These are phyloP conservation scores for Atherix ibis DNA, from an alignment of 2,888 invertebrate genomes.

Conservation along the genomic window DNA sequence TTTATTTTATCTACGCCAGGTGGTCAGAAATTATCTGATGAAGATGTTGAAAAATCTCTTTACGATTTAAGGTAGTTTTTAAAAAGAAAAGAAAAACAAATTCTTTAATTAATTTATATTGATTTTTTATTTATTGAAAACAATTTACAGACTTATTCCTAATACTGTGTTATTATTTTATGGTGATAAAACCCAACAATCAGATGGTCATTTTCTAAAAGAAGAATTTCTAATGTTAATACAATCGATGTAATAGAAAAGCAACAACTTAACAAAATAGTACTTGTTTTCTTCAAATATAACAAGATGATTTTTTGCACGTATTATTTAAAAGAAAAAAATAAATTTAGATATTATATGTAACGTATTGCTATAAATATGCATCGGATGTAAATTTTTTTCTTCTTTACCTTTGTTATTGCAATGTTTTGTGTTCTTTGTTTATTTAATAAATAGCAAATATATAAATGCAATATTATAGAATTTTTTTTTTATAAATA, in stretches of 20 bases:
- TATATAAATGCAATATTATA: too few species aligned
- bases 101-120: neutral
- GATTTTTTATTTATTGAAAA: conserved; percentile 5
- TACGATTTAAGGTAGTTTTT: conserved; percentile 39
- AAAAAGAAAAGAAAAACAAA: neutral
- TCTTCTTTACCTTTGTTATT: too few species aligned
- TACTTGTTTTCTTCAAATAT: too few species aligned
- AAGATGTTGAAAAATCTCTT: conserved; percentile 55
- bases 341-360: too few species aligned
- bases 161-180: conserved; percentile 65
- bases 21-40: conserved; percentile 47
- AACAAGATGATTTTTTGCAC: too few species aligned
- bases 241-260: conserved; percentile 30
- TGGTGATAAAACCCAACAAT: conserved; percentile 43
- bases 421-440: too few species aligned
- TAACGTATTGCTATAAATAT: too few species aligned
- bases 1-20: conserved; percentile 54
- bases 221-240: conserved; percentile 60
- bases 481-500: too few species aligned
- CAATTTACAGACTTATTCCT: conserved; percentile 52
- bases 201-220: conserved; percentile 47
- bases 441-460: too few species aligned
- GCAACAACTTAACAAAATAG: too few species aligned
- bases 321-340: too few species aligned
- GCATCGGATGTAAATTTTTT: too few species aligned